Percentiles rank a stretch among this genome's conserved stretches.
phyloP scores from a whole-genome alignment of 2,888 invertebrate species.

The Rhyacophila evoluta region DNA sequence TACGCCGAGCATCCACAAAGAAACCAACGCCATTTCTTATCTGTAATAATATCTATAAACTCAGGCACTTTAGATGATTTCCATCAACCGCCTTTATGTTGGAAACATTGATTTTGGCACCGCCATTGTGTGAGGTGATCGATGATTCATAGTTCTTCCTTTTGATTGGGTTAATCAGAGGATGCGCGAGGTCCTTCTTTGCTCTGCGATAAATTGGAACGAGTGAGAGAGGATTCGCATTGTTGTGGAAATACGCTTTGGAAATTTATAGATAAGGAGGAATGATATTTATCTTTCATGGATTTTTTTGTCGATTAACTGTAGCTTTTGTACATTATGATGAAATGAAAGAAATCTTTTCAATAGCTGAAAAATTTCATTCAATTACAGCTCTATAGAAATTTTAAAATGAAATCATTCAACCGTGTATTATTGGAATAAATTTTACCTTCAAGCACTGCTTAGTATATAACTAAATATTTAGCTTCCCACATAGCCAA shows the following conservation, averaged over 20 bases:
- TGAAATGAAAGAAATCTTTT: no score
- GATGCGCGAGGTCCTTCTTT: neutral
- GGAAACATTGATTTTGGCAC: constrained; percentile 17
- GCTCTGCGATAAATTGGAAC: neutral
- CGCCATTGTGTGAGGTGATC: neutral
- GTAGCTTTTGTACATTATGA: no score
- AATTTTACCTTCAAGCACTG: no score
- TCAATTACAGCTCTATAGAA: no score
- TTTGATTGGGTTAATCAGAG: constrained; percentile 2
- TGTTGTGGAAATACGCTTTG: neutral
- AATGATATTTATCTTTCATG: neutral
- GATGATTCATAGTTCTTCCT: neutral
- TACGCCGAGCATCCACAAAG: neutral
- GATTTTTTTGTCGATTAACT: no score
- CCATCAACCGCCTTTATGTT: neutral
- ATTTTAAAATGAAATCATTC: no score
- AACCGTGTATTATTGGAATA: no score
- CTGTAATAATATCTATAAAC: neutral
- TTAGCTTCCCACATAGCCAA: no score
- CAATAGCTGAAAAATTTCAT: no score
- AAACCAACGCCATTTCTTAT: neutral
- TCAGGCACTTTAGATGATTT: neutral
- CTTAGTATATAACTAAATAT: no score
- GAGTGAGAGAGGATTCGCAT: neutral
- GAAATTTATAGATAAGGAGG: neutral